Percentiles rank a stretch among this genome's conserved stretches.
These are phyloP conservation scores for Sapayoa aenigma DNA, from an alignment of 2,113 vertebrate species.

Conservation along the genomic window DNA sequence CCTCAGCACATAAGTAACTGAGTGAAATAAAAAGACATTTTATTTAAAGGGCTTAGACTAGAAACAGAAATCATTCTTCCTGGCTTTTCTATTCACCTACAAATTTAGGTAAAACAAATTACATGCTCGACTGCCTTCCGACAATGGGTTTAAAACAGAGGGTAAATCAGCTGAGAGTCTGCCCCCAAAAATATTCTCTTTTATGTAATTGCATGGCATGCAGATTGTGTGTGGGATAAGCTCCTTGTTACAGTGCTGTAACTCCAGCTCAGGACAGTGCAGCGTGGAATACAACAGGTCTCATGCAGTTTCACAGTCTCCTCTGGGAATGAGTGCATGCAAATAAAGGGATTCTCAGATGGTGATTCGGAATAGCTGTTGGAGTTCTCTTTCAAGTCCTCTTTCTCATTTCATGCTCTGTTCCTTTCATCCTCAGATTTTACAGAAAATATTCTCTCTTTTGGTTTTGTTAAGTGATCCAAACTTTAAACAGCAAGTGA, in stretches of 20 bases:
- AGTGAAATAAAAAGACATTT: background rate
- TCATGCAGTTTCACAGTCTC: constrained; percentile 9
- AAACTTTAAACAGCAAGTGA: constrained; percentile 27
- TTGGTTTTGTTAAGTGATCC: constrained; percentile 15
- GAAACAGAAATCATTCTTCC: background rate
- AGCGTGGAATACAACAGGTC: constrained; percentile 35
- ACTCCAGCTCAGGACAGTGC: constrained; percentile 18
- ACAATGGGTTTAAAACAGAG: background rate
- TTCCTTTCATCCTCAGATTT: constrained; percentile 60
- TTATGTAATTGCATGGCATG: constrained; percentile 12
- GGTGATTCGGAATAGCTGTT: background rate
- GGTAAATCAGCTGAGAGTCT: background rate
- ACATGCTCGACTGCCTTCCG: background rate
- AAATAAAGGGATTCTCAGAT: constrained; percentile 19
- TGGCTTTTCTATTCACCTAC: background rate
- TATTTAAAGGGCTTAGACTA: background rate
- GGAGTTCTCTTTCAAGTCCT: constrained; percentile 54
- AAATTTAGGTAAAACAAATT: background rate
- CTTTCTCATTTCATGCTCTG: constrained; percentile 57
- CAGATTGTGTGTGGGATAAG: constrained; percentile 51
- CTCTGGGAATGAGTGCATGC: constrained; percentile 49
- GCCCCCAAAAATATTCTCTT: background rate
- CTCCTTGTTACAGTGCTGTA: background rate
- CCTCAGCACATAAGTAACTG: background rate
- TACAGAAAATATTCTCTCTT: constrained; percentile 38